Evolutionary conservation across 2,888 invertebrate species (phyloP).

Genomic region (Drosophila niveifrons): DNA sequence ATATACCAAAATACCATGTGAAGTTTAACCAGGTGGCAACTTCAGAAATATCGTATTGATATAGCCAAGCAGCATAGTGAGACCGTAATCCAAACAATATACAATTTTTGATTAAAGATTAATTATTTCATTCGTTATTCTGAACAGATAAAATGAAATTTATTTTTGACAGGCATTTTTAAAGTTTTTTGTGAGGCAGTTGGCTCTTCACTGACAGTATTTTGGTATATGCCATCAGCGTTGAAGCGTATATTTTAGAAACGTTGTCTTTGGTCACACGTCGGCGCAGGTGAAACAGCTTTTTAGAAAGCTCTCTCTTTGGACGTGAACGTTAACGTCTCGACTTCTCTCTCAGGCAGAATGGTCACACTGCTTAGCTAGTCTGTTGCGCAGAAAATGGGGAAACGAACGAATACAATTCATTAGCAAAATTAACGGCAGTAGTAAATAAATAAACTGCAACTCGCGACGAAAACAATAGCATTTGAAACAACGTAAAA

Average conservation of each 20-base stretch:
- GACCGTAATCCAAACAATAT: too few relatives aligned
- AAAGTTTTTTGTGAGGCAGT: too few relatives aligned
- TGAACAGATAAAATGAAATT: too few relatives aligned
- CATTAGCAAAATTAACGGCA: constrained; percentile 62
- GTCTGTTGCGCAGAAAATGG: constrained; percentile 63
- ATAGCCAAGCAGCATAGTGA: too few relatives aligned
- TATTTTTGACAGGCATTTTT: too few relatives aligned
- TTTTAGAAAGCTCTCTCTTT: background rate
- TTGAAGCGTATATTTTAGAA: background rate
- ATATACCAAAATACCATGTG: too few relatives aligned
- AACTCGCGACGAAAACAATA: constrained; percentile 42
- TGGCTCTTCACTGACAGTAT: background rate
- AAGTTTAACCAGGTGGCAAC: too few relatives aligned
- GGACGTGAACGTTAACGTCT: too few relatives aligned
- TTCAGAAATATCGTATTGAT: too few relatives aligned
- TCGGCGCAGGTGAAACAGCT: background rate
- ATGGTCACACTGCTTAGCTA: constrained; percentile 28
- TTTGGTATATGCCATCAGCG: background rate
- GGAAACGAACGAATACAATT: constrained; percentile 40
- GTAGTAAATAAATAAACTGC: constrained; percentile 53
- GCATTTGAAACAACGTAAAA: constrained; percentile 43
- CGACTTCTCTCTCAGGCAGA: too few relatives aligned
- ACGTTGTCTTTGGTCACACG: background rate
- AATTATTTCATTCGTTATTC: too few relatives aligned
- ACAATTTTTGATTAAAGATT: too few relatives aligned